Evolutionary conservation across 1,140 invertebrate species (phyloP).

Genomic region (Neelides sp.): DNA sequence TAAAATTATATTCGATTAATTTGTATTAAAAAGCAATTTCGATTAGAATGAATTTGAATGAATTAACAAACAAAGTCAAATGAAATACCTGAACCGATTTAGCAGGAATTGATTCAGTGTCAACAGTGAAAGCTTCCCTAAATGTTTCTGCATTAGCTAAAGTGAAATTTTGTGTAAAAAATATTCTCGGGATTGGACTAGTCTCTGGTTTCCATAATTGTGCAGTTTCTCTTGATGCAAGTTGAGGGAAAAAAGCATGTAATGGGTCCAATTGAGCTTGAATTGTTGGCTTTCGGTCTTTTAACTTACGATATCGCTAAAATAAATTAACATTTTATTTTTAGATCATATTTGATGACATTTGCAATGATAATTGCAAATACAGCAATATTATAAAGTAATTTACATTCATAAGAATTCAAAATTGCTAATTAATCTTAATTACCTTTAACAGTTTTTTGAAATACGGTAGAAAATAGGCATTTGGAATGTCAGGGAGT

Average conservation of each 20-base stretch:
- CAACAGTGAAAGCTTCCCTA: conserved; percentile 64
- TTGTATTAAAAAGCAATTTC: no score
- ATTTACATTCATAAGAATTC: background rate
- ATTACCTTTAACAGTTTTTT: conserved; percentile 51
- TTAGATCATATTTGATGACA: background rate
- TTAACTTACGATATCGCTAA: conserved; percentile 22
- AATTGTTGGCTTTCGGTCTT: conserved; percentile 20
- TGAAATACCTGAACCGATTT: conserved; percentile 33
- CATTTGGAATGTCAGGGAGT: conserved; percentile 66
- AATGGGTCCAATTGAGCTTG: background rate
- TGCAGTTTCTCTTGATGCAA: conserved; percentile 36
- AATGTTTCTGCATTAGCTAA: conserved; percentile 72
- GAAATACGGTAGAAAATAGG: conserved; percentile 79
- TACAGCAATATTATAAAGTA: conserved; percentile 1
- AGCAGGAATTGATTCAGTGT: conserved; percentile 20
- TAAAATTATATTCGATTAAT: background rate
- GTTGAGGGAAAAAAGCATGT: conserved; percentile 25
- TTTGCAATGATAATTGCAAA: background rate
- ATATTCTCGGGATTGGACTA: conserved; percentile 68
- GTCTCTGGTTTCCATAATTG: conserved; percentile 41
- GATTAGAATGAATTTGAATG: no score
- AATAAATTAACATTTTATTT: background rate
- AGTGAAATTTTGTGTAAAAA: conserved; percentile 67
- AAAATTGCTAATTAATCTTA: background rate
- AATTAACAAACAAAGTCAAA: no score